Conservation (phyloP, 2,113 vertebrate genomes). For the Odocoileus hemionus region DNA sequence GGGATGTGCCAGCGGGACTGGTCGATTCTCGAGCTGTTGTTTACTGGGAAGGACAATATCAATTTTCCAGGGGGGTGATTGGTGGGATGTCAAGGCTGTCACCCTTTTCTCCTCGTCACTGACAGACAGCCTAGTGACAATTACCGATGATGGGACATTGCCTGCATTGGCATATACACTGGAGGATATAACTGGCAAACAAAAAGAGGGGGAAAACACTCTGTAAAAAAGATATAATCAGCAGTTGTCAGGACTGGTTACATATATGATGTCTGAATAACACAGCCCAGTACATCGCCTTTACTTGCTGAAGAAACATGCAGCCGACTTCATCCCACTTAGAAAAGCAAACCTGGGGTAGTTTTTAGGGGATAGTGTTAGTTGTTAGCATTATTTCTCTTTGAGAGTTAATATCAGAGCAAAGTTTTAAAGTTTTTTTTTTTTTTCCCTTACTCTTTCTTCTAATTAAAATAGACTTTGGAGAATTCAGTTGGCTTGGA, state of each 20-base stretch:
- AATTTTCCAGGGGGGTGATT: constrained; percentile 86
- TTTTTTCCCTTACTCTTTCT: neutral
- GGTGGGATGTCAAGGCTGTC: constrained; percentile 86
- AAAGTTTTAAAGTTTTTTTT: neutral
- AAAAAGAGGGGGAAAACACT: constrained; percentile 77
- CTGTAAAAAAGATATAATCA: constrained; percentile 85
- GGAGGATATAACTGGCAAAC: constrained; percentile 84
- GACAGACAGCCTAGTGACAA: constrained; percentile 84
- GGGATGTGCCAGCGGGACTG: constrained; percentile 80
- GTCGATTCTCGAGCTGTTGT: constrained; percentile 86
- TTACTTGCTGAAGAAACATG: constrained; percentile 22
- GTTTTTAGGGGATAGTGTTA: neutral
- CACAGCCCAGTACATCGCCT: constrained; percentile 57
- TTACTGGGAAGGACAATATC: constrained; percentile 86
- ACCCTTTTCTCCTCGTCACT: constrained; percentile 79
- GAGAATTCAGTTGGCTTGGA: neutral
- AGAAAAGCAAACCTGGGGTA: constrained; percentile 31
- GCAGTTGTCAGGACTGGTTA: constrained; percentile 84
- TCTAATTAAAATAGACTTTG: neutral
- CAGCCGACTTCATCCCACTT: neutral
- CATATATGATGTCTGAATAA: constrained; percentile 83
- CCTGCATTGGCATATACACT: constrained; percentile 83
- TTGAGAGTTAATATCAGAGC: constrained; percentile 8
- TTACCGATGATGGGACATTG: constrained; percentile 80
- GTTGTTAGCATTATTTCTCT: constrained; percentile 32